A percentile compares a stretch with the other conserved stretches of the same genome.
Evolutionary conservation across 2,113 vertebrate genomes (phyloP).

Genomic region (Istiophorus platypterus): DNA sequence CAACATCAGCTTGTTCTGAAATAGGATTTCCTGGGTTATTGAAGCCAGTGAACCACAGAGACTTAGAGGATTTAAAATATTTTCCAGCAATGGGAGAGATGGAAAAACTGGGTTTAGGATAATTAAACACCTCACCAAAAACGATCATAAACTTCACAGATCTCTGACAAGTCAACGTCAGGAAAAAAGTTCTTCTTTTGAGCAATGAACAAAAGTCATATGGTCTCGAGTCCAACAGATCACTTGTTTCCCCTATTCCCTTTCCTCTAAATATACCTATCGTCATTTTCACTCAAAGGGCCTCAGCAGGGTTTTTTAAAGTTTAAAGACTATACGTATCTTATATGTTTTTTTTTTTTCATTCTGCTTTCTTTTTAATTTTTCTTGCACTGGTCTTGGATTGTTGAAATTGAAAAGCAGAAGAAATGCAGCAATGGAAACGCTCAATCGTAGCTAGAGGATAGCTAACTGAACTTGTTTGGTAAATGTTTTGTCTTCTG

Average conservation of each 20-base stretch:
- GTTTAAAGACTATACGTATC: background rate
- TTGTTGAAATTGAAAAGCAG: slow-evolving; percentile 22
- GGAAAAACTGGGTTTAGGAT: slow-evolving; percentile 40
- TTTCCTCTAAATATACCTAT: background rate
- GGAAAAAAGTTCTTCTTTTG: slow-evolving; percentile 41
- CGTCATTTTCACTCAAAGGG: slow-evolving; percentile 1
- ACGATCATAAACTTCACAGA: slow-evolving; percentile 25
- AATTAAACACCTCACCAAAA: slow-evolving; percentile 60
- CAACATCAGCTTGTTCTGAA: slow-evolving; percentile 56
- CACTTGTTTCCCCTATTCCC: slow-evolving; percentile 1
- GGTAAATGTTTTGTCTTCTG: slow-evolving; percentile 48
- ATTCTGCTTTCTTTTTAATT: slow-evolving; percentile 6
- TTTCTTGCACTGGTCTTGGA: background rate
- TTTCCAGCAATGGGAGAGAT: slow-evolving; percentile 58
- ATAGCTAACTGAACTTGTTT: slow-evolving; percentile 38
- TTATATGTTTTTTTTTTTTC: background rate
- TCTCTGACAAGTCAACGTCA: slow-evolving; percentile 37
- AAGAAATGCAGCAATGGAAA: background rate
- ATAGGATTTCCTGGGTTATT: slow-evolving; percentile 63
- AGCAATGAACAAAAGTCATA: slow-evolving; percentile 33
- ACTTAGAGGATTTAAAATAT: slow-evolving; percentile 58
- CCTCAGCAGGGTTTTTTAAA: background rate
- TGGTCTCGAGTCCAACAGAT: slow-evolving; percentile 26
- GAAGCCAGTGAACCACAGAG: slow-evolving; percentile 63
- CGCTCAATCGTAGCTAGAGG: background rate